Evolutionary conservation across 1,140 invertebrate species (phyloP).

Genomic region (Carposina sasakii): DNA sequence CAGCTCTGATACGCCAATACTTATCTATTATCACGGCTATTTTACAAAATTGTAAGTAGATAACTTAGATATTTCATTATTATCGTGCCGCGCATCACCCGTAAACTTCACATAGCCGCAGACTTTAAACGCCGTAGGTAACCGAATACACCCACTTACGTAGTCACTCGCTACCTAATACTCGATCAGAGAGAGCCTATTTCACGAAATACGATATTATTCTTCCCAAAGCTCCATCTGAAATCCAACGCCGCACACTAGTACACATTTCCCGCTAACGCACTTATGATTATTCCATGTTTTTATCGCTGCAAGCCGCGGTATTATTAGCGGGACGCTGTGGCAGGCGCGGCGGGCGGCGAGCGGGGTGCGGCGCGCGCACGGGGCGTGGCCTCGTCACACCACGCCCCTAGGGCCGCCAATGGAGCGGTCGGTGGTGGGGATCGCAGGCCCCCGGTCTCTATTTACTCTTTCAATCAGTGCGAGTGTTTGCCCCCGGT

Average conservation of each 20-base stretch:
- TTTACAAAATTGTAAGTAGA: no score
- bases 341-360: constrained; percentile 20
- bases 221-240: constrained; percentile 13
- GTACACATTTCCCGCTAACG: constrained; percentile 60
- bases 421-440: constrained; percentile 52
- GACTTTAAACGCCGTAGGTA: no score
- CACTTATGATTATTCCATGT: constrained; percentile 70
- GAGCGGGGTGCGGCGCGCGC: constrained; percentile 18
- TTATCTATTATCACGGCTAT: no score
- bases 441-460: constrained; percentile 56
- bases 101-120: no score
- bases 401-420: constrained; percentile 43
- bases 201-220: constrained; percentile 12
- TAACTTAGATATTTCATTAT: no score
- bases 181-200: no score
- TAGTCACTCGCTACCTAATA: no score
- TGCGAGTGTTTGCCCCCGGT: constrained; percentile 69
- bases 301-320: constrained; percentile 63
- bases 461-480: constrained; percentile 73
- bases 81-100: no score
- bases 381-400: constrained; percentile 17
- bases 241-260: constrained; percentile 52
- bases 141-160: no score
- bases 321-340: constrained; percentile 54
- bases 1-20: no score